Percentiles rank a stretch among this genome's conserved stretches.
Evolutionary conservation across 2,113 vertebrate species (phyloP).

Genomic region (Morphnarchus princeps): DNA sequence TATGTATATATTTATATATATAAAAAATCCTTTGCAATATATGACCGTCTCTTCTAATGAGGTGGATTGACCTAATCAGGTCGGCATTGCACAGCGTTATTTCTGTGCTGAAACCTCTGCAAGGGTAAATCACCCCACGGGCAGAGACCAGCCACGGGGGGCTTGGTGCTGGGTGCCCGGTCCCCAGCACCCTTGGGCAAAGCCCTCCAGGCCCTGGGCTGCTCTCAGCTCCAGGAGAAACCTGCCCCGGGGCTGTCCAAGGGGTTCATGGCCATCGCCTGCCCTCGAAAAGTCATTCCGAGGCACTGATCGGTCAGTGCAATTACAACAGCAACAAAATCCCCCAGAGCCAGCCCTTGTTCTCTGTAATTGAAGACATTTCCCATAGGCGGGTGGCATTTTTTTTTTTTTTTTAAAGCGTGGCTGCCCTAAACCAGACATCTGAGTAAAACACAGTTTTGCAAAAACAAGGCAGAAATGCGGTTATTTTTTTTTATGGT

Average conservation of each 20-base stretch:
- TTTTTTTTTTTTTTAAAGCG: neutral
- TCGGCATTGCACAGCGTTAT: neutral
- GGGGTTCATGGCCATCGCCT: neutral
- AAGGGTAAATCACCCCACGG: neutral
- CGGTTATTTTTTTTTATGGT: neutral
- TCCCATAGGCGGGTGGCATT: neutral
- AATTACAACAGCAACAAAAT: neutral
- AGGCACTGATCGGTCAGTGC: neutral
- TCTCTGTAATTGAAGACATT: slow-evolving; percentile 5
- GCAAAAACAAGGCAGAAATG: neutral
- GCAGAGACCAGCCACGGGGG: neutral
- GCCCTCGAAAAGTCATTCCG: neutral
- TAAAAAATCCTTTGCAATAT: neutral
- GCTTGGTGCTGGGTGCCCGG: neutral
- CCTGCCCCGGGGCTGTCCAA: neutral
- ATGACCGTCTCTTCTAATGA: neutral
- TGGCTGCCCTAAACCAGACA: neutral
- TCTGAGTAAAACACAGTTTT: neutral
- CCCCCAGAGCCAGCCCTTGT: neutral
- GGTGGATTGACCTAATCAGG: neutral
- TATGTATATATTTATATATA: neutral
- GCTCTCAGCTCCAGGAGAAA: neutral
- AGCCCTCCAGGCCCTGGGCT: neutral
- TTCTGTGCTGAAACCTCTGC: neutral
- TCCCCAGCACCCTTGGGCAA: accelerated